A percentile compares a stretch with the other conserved stretches of the same genome.
Evolutionary conservation across 2,113 vertebrate genomes (phyloP).

Genomic region (Odobenus rosmarus): DNA sequence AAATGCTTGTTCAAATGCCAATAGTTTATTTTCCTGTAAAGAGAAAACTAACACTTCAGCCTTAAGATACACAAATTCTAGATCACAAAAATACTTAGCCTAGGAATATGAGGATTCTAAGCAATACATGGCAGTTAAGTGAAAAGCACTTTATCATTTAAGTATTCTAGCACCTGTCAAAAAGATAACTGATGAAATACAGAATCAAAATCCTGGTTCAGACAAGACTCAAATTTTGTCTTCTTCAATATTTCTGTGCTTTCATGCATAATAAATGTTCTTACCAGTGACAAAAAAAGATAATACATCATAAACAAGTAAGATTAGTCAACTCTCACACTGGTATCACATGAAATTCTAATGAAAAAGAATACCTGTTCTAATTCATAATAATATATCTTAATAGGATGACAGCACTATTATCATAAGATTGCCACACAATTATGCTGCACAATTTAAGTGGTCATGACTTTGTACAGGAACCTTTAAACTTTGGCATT

Average conservation of each 20-base stretch:
- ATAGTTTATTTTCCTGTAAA: not conserved
- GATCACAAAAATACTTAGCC: not conserved
- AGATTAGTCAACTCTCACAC: not conserved
- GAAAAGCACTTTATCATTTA: conserved; percentile 17
- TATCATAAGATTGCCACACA: conserved; percentile 11
- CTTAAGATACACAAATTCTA: not conserved
- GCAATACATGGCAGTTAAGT: not conserved
- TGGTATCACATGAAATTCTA: conserved; percentile 49
- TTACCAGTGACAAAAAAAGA: conserved; percentile 64
- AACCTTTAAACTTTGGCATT: not conserved
- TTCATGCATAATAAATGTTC: not conserved
- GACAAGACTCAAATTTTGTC: conserved; percentile 42
- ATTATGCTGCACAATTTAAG: not conserved
- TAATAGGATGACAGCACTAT: conserved; percentile 50
- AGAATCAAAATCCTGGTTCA: conserved; percentile 30
- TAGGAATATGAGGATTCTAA: conserved; percentile 15
- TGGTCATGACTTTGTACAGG: not conserved
- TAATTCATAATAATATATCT: conserved; percentile 49
- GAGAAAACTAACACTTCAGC: not conserved
- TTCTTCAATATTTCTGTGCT: conserved; percentile 38
- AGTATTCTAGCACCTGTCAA: conserved; percentile 28
- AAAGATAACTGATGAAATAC: conserved; percentile 49
- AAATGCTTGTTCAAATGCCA: not conserved
- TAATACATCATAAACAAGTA: not conserved
- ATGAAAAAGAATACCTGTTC: conserved; percentile 69